Conservation (phyloP, 2,797 vertebrate genomes). For the Decapterus maruadsi region DNA sequence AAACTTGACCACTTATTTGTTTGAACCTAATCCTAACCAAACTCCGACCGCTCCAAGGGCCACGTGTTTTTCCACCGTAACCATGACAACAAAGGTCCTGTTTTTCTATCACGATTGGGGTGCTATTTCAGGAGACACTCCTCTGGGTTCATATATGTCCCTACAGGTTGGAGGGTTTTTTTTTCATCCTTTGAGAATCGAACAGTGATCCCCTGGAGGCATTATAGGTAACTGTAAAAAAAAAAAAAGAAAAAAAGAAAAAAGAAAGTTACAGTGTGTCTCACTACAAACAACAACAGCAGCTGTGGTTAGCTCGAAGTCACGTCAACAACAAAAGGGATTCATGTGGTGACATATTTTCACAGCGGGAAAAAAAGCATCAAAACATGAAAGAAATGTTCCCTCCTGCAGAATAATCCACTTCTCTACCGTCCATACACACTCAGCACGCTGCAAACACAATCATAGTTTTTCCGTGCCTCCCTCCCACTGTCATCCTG, state of each 20-base stretch:
- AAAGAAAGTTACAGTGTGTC: neutral
- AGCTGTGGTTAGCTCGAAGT: conserved; percentile 7
- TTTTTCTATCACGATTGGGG: neutral
- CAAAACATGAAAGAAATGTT: neutral
- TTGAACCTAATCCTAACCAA: neutral
- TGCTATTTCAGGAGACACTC: neutral
- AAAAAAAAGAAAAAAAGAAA: too few relatives aligned
- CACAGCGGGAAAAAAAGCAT: conserved; percentile 16
- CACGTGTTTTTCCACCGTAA: neutral
- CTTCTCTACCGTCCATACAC: neutral
- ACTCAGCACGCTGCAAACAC: neutral
- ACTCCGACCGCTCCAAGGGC: neutral
- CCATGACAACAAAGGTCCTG: neutral
- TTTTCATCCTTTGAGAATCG: neutral
- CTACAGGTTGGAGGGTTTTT: neutral
- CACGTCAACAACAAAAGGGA: conserved; percentile 6
- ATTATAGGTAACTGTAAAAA: conserved; percentile 11
- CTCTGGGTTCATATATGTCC: neutral
- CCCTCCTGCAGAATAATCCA: neutral
- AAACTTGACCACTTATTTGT: too few relatives aligned
- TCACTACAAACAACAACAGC: conserved; percentile 25
- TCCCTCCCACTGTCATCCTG: neutral
- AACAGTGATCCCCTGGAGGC: neutral
- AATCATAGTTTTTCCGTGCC: neutral
- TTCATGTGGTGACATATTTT: conserved; percentile 29